These are phyloP conservation scores for Sicus ferrugineus DNA, from an alignment of 2,888 invertebrate species.

Conservation along the genomic window DNA sequence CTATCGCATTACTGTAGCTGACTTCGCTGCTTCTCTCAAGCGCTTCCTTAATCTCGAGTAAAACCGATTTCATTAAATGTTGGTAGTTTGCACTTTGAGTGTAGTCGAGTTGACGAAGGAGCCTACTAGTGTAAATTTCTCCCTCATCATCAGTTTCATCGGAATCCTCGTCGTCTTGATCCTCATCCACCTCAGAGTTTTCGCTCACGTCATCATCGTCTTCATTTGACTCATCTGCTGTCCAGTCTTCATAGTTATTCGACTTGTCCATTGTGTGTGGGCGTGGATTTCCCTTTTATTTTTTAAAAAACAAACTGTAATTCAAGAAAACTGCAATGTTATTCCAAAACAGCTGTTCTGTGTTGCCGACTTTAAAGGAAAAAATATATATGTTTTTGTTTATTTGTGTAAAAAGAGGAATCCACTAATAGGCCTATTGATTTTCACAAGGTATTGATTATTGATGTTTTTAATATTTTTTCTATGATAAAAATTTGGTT, in stretches of 20 bases:
- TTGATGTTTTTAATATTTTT: too few species aligned
- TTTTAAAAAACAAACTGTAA: too few species aligned
- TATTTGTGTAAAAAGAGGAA: too few species aligned
- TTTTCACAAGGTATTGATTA: too few species aligned
- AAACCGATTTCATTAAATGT: background rate
- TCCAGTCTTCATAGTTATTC: background rate
- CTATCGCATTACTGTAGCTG: conserved; percentile 48
- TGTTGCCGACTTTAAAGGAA: too few species aligned
- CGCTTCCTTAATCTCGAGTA: conserved; percentile 29
- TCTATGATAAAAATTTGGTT: too few species aligned
- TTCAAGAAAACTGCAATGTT: too few species aligned
- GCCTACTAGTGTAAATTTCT: background rate
- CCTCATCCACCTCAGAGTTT: background rate
- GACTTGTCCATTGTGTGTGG: background rate
- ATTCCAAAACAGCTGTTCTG: too few species aligned
- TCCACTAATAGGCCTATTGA: too few species aligned
- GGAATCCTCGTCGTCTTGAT: background rate
- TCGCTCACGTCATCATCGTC: too few species aligned
- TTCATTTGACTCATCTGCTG: conserved; percentile 13
- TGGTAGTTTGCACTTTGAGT: background rate
- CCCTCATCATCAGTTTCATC: background rate
- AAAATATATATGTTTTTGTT: too few species aligned
- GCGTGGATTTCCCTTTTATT: too few species aligned
- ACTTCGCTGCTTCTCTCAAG: conserved; percentile 22
- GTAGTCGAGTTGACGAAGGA: background rate